A percentile compares a stretch with the other conserved stretches of the same genome.
Evolutionary conservation across 1,140 invertebrate genomes (phyloP).

Genomic region (Musca domestica): DNA sequence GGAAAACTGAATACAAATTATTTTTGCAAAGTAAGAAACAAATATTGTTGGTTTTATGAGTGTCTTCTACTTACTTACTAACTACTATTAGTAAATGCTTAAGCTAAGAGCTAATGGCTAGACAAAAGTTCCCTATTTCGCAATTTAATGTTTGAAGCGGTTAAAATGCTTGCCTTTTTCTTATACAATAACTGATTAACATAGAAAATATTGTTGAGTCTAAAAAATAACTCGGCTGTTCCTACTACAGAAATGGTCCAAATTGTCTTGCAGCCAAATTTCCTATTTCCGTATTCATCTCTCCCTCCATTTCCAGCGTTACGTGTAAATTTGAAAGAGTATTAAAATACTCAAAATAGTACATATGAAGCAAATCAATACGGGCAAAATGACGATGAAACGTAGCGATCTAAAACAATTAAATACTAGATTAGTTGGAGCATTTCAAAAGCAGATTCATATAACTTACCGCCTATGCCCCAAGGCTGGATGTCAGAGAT

Average conservation of each 20-base stretch:
- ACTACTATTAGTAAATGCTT: conserved; percentile 10
- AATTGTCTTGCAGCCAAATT: neutral
- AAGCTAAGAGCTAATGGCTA: conserved; percentile 24
- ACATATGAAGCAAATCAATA: conserved; percentile 69
- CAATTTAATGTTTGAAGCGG: conserved; percentile 4
- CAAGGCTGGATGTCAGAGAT: conserved; percentile 60
- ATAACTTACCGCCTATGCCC: conserved; percentile 56
- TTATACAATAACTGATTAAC: conserved; percentile 3
- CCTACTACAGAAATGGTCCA: conserved; percentile 1
- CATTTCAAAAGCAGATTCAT: neutral
- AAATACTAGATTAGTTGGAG: conserved; percentile 12
- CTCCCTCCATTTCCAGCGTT: conserved; percentile 41
- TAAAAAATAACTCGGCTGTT: neutral
- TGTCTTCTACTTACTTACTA: conserved; percentile 8
- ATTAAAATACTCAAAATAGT: conserved; percentile 70
- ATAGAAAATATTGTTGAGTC: neutral
- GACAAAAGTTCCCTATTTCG: conserved; percentile 27
- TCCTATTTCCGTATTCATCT: neutral
- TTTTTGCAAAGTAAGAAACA: neutral
- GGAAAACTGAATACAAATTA: neutral
- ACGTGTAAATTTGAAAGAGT: conserved; percentile 69
- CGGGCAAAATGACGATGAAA: conserved; percentile 65
- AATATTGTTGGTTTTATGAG: neutral
- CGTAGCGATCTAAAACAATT: conserved; percentile 61
- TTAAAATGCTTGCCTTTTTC: conserved; percentile 7